phyloP scores from a whole-genome alignment of 2,797 vertebrate species.

The Sebastes itinus region DNA sequence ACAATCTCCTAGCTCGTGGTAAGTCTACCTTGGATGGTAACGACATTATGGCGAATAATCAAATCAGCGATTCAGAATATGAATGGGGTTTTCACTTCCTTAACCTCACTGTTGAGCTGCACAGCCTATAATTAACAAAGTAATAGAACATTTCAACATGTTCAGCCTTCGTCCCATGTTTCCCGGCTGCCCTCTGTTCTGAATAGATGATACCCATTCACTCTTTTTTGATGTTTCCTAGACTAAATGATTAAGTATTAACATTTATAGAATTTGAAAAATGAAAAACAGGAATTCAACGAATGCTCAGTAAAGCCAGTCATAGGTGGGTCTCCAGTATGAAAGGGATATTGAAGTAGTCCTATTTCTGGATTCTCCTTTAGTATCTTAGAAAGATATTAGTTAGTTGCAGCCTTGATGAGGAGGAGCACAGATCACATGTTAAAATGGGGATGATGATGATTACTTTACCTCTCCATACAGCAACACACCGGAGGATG shows the following conservation, averaged over 20 bases:
- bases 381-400: background rate
- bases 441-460: background rate
- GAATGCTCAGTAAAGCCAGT: background rate
- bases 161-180: background rate
- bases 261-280: background rate
- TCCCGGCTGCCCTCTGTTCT: background rate
- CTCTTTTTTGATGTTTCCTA: background rate
- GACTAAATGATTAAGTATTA: background rate
- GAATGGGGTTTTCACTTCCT: too few relatives aligned
- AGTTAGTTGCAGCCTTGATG: background rate
- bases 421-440: background rate
- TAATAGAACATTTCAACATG: background rate
- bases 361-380: background rate
- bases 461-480: background rate
- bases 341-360: background rate
- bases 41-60: too few relatives aligned
- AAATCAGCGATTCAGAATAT: too few relatives aligned
- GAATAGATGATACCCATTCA: background rate
- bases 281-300: background rate
- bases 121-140: background rate
- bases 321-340: background rate
- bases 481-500: slow-evolving; percentile 1
- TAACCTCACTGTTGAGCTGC: too few relatives aligned
- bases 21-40: too few relatives aligned
- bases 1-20: too few relatives aligned